Evolutionary conservation across 2,797 vertebrate genomes (phyloP), one percentile per base, ranked within the genome.

Genomic region (Thalassophryne amazonica): DNA sequence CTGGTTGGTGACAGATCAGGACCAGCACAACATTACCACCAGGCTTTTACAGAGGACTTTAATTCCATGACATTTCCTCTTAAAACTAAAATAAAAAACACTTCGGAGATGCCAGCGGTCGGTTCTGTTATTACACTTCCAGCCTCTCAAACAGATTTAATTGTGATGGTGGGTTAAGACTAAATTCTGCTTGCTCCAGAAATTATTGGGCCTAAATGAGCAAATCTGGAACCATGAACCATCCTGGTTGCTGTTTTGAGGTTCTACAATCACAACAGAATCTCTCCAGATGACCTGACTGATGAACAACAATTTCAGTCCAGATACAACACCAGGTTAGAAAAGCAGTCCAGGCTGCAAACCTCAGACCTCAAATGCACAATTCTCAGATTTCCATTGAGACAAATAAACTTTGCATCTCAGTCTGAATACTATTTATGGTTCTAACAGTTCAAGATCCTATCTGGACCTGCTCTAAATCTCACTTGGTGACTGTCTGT

Each of bases 111-210:
- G 55, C 49, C 76, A 66, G 75, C 11, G 49, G 45, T 64, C 25
- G 33, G 22, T 18, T 42, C 41, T 12, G 15, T 22, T 28, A 6
- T 41, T 9, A 28, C 33, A 15, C 21, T 20, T 13, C 28, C 38
- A 20, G 11, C 4, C 8, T 3, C 8, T 57, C 57, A 21, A 21
- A 42, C 20, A 41, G 25, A 34, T 41, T 58, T 57, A 74, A 66
- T 69, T 64, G 65, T 49, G 16, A 60, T 41, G 30, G 11, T 5
- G 20, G 47, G 21, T 45, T 48, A 12, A 33, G 10, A 39, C 47
- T 50, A 24, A 13, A 1, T 54, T 80, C 74, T 58, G 77, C 24
- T n/a, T 40, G 54, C 47, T 59, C 49, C 60, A 46, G 65, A 70
- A 80, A 74, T 28, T 40, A 18, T 23, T 27, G 41, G 32, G 5